Percentiles rank a stretch among this genome's conserved stretches.
Evolutionary conservation across 2,113 vertebrate genomes (phyloP).

Genomic region (Nothoprocta pentlandii): DNA sequence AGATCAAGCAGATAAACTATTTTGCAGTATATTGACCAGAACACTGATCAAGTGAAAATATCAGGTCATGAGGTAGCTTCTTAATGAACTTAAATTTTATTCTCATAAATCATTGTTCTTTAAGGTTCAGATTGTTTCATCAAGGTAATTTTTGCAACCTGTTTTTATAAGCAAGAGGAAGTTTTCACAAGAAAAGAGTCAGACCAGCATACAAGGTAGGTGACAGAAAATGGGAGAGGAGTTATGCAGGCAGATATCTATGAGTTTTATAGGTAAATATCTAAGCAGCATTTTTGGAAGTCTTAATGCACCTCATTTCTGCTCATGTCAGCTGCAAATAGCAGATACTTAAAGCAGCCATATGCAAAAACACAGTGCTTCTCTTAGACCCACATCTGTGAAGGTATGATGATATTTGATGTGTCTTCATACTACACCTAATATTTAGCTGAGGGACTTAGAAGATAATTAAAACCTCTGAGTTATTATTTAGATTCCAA

Average conservation of each 20-base stretch:
- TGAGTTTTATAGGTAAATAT: background rate
- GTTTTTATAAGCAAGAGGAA: background rate
- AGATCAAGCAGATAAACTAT: background rate
- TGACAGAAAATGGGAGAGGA: background rate
- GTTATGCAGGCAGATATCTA: background rate
- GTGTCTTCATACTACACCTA: background rate
- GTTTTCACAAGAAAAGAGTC: background rate
- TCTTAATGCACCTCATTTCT: background rate
- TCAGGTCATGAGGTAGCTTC: background rate
- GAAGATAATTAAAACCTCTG: background rate
- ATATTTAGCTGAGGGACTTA: background rate
- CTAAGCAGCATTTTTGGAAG: background rate
- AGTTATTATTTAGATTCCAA: background rate
- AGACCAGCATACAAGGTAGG: background rate
- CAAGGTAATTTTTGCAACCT: background rate
- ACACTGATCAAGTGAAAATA: background rate
- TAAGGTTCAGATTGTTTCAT: background rate
- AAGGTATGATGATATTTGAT: background rate
- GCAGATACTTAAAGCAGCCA: rapidly evolving
- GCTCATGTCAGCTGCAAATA: background rate
- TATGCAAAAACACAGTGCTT: background rate
- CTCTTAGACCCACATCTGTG: rapidly evolving
- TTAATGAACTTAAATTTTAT: background rate
- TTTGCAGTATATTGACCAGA: background rate
- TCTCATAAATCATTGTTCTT: background rate